Conservation (phyloP, 2,888 invertebrate genomes). For the Macaria liturata region DNA sequence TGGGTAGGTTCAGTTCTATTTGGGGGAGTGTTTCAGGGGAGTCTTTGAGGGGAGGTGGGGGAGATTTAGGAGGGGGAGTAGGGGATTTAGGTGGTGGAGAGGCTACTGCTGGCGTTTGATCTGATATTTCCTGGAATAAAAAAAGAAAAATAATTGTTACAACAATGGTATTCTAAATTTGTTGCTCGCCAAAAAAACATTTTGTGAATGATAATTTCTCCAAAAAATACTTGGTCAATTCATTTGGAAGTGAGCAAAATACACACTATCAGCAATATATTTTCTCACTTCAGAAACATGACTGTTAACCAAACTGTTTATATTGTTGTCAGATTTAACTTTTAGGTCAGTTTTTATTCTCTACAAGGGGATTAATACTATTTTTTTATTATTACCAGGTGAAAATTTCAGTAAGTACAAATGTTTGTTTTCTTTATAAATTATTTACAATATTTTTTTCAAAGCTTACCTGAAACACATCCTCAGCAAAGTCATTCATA, state of each 20-base stretch:
- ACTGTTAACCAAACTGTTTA: too few species aligned
- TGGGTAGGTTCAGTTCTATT: conserved; percentile 76
- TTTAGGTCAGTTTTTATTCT: too few species aligned
- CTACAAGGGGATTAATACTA: too few species aligned
- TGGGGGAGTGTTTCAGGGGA: conserved; percentile 64
- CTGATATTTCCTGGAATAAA: conserved; percentile 64
- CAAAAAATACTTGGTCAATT: too few species aligned
- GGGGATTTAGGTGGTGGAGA: conserved; percentile 49
- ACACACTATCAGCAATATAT: too few species aligned
- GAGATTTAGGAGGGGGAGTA: conserved; percentile 40
- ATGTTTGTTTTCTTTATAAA: background rate
- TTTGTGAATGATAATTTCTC: too few species aligned
- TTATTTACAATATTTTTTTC: background rate
- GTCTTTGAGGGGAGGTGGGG: conserved; percentile 42
- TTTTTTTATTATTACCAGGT: too few species aligned
- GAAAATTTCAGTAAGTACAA: background rate
- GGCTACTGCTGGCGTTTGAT: conserved; percentile 46
- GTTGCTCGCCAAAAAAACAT: too few species aligned
- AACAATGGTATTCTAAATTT: too few species aligned
- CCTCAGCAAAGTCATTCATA: conserved; percentile 79
- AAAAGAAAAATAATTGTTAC: background rate
- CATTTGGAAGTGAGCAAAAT: too few species aligned
- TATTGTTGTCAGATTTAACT: too few species aligned
- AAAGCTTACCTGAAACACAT: conserved; percentile 66
- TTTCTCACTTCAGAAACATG: too few species aligned